Evolutionary conservation across 1,140 invertebrate species (phyloP), one percentile per base, ranked within the genome.

Genomic region (Listronotus oregonensis): DNA sequence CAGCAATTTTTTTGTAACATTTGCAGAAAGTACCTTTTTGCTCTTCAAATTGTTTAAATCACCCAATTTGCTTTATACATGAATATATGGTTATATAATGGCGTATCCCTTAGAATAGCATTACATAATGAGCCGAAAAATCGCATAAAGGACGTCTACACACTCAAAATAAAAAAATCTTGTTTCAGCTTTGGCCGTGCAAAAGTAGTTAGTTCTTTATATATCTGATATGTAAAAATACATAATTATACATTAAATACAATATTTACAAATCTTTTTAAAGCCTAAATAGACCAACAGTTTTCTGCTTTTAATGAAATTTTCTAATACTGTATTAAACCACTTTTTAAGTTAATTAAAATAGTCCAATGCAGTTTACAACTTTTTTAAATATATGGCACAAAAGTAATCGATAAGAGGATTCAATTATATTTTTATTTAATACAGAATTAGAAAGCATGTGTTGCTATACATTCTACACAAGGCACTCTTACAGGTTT

Each of bases 151-250:
- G 21, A 27, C 43, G 17, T 17, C n/a, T 8, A 46, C 17, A 8
- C n/a, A 46, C 9, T 8, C 1, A 3, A 46, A 46, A 46, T 7
- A 8, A 17, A 17, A 18, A 46, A 46, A 42, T 6, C 9, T 18
- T n/a, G 9, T 52, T 63, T 37, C 32, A 59, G 49, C 58, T 64
- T 71, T 71, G 64, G 65, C 65, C 56, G 69, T 69, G 69, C 69
- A 69, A 68, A 73, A 73, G 69, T 73, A 71, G 64, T 73, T 67
- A 66, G 61, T 44, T 47, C 43, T 60, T 49, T 39, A 14, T 44
- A 47, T 63, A 43, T 72, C 60, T 71, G 73, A 74, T 74, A 74
- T 74, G 73, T 74, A 74, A 74, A 74, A 74, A 73, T 74, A 74
- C 70, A 74, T 68, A 61, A 59, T 42, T 65, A 67, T 74, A 72